Base-by-base conservation (phyloP, 2,888 invertebrate genomes). In the Phania funesta region DNA sequence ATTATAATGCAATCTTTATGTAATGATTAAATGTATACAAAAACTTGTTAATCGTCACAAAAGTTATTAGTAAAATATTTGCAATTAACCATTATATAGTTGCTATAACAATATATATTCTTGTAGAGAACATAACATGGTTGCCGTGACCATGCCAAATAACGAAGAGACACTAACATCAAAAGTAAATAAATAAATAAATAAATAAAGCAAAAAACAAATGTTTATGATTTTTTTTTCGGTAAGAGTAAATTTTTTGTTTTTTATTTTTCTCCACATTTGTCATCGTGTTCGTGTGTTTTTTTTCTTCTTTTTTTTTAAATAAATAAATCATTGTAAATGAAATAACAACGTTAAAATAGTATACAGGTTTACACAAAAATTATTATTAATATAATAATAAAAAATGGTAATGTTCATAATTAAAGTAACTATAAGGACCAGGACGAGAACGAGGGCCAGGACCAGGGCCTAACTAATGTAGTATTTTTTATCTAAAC, bases 311-410 rank as follows among this genome's bases (percentile, higher is more conserved):
- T 48, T 13, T 18, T 22, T 29, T 70, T 58, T 62, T 1, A 16
- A 74, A 78, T 78, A 78, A 82, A 78, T 75, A 65, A 29, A 52
- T 62, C 26, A 54, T 56, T 62, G 13, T 62, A 81, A 80, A 67
- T 78, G 70, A 77, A 78, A 58, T 74, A 82, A 74, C 77, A 82
- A 74, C 73, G 16, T 70, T 68, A 44, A 71, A 68, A 56, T 60
- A 77, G 67, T 73, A 52, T 65, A 70, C 68, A 65, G 60, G 32
- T 56, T 60, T 67, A 78, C 65, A 81, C 44, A 82, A 68, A n/a
- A 82, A 78, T 82, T 82, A 82, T 82, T 82, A 82, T 82, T 82
- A 82, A 82, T 82, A 82, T 82, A 82, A 82, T 82, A 82, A 82
- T 82, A 82, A 82, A 52, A 58, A 44, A 65, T 82, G 68, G 64